A percentile compares a stretch with the other conserved stretches of the same genome.
Evolutionary conservation across 2,113 vertebrate species (phyloP).

Genomic region (Corythornis madagascariensis): DNA sequence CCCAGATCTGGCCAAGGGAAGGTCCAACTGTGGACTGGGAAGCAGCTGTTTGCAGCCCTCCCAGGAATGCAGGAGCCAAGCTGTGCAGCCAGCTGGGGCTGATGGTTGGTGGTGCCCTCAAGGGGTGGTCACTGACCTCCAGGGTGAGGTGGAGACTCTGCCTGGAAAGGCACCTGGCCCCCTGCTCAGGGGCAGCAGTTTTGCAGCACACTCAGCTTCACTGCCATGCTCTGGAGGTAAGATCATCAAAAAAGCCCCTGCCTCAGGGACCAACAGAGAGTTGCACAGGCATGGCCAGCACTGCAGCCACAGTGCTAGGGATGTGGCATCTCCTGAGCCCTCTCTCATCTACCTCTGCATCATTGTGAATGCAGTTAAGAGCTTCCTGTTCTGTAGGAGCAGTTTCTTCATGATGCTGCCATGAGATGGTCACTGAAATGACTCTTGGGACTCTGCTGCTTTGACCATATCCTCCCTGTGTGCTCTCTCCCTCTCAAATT

Average conservation of each 20-base stretch:
- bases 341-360: neutral
- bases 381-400: neutral
- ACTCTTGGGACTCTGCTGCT: neutral
- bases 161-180: neutral
- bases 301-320: neutral
- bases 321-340: neutral
- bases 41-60: neutral
- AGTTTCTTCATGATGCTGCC: neutral
- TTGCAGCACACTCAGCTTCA: neutral
- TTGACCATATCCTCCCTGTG: neutral
- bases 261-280: neutral
- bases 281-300: accelerated
- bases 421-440: neutral
- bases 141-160: neutral
- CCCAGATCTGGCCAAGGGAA: neutral
- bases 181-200: accelerated
- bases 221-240: accelerated
- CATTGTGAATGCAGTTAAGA: neutral
- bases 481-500: neutral
- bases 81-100: neutral
- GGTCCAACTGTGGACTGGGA: neutral
- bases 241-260: accelerated
- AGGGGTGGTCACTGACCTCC: neutral
- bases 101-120: neutral
- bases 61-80: neutral